Evolutionary conservation across 2,797 vertebrate genomes (phyloP).

Genomic region (Hypotaenidia philippensis): DNA sequence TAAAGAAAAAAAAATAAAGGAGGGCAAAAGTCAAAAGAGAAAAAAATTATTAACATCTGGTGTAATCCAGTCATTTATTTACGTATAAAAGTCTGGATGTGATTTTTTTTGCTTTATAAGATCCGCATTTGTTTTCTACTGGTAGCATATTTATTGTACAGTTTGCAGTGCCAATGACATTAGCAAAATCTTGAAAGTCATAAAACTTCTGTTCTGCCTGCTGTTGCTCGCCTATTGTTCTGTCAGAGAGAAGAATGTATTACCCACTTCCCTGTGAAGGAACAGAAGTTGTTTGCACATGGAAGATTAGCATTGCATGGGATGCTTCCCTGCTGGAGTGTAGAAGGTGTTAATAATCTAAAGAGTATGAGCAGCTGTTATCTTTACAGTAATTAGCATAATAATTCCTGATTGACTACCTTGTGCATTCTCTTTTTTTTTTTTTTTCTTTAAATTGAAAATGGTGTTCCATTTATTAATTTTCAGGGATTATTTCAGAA

Average conservation of each 20-base stretch:
- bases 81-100: neutral
- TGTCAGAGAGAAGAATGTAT: constrained; percentile 40
- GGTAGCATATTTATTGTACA: constrained; percentile 29
- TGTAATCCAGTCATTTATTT: neutral
- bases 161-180: neutral
- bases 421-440: neutral
- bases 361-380: constrained; percentile 45
- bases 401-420: constrained; percentile 53
- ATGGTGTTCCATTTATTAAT: neutral
- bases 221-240: constrained; percentile 14
- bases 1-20: neutral
- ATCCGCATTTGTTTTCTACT: constrained; percentile 11
- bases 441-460: neutral
- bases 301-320: neutral
- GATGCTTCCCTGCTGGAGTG: neutral
- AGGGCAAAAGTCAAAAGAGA: neutral
- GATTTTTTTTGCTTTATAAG: neutral
- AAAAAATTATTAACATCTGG: neutral
- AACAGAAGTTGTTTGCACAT: constrained; percentile 40
- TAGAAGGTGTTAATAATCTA: constrained; percentile 32
- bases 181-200: constrained; percentile 43
- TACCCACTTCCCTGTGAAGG: neutral
- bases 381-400: constrained; percentile 39
- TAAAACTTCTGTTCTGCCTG: constrained; percentile 46
- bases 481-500: constrained; percentile 30